phyloP scores from a whole-genome alignment of 2,888 invertebrate genomes.

The Oscheius sp. region DNA sequence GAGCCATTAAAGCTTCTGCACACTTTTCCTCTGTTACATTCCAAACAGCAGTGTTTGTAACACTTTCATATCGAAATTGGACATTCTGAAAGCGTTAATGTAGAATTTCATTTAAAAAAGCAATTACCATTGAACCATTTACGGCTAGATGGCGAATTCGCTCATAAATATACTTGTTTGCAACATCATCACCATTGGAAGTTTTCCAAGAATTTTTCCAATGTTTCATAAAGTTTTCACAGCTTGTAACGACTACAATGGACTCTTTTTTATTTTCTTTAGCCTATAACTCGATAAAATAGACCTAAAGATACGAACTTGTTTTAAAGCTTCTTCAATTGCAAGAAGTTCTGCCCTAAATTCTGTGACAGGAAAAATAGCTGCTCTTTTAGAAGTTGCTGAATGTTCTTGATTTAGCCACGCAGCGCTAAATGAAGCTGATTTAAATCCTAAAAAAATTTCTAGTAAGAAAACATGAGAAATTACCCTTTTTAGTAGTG shows the following conservation, averaged over 20 bases:
- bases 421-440: not conserved
- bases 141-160: constrained; percentile 13
- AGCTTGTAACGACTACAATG: not conserved
- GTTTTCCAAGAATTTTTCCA: constrained; percentile 20
- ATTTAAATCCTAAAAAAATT: not conserved
- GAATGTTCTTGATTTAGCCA: not conserved
- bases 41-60: constrained; percentile 2
- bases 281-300: not conserved
- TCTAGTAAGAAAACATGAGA: not conserved
- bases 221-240: constrained; percentile 1
- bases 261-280: not conserved
- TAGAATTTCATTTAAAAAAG: not conserved
- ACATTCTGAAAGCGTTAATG: constrained; percentile 8
- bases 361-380: constrained; percentile 44
- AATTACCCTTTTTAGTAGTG: not conserved
- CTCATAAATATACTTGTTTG: constrained; percentile 17
- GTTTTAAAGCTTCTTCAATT: constrained; percentile 49
- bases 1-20: not conserved
- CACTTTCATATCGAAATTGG: constrained; percentile 4
- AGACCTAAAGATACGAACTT: constrained; percentile 18
- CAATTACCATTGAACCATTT: constrained; percentile 5
- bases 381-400: constrained; percentile 23
- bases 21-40: constrained; percentile 1
- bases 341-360: constrained; percentile 53
- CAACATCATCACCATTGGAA: not conserved